phyloP scores from a whole-genome alignment of 2,797 vertebrate genomes.

The Sitta carolinensis region DNA sequence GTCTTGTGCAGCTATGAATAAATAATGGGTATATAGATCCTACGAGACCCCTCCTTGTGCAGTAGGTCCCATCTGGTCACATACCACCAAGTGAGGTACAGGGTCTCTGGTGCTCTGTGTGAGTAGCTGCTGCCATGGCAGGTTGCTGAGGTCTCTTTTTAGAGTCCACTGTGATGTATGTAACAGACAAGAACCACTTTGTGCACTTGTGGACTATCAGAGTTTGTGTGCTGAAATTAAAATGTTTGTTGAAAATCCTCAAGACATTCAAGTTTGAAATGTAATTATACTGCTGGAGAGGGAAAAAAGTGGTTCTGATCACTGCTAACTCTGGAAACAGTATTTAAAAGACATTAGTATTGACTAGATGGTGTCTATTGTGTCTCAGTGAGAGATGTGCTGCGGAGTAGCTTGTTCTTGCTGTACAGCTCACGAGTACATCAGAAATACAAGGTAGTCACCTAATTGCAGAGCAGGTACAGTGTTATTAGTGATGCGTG shows the following conservation, averaged over 20 bases:
- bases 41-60: rapidly evolving
- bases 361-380: neutral
- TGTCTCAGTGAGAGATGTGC: slow-evolving; percentile 18
- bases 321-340: neutral
- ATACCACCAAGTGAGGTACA: neutral
- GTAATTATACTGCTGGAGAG: neutral
- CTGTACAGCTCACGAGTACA: neutral
- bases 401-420: neutral
- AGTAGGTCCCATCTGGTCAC: neutral
- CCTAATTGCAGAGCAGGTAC: slow-evolving; percentile 64
- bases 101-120: neutral
- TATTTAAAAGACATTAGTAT: neutral
- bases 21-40: neutral
- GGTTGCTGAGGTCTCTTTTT: neutral
- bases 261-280: neutral
- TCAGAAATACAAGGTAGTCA: slow-evolving; percentile 52
- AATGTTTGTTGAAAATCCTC: neutral
- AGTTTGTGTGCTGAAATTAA: neutral
- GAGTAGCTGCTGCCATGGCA: neutral
- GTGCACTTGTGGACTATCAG: neutral
- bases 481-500: slow-evolving; percentile 46
- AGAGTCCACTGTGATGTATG: neutral
- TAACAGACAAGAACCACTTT: neutral
- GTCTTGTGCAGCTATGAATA: neutral
- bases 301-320: neutral